Conservation (phyloP, 2,113 vertebrate genomes). For the Pterocles gutturalis region DNA sequence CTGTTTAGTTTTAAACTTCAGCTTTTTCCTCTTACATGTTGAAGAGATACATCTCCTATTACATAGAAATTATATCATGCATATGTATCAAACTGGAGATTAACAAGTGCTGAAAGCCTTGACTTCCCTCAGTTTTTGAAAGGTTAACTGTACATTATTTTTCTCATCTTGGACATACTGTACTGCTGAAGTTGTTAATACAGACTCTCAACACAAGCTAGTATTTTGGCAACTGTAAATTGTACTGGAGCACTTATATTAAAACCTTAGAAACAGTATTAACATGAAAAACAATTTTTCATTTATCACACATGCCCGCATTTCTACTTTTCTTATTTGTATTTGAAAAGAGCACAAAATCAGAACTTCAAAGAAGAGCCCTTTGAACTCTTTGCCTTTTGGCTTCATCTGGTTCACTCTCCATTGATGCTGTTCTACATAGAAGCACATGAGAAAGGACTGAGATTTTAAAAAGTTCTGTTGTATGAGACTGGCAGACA, state of each 20-base stretch:
- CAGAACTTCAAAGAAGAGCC: not conserved
- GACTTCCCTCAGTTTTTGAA: not conserved
- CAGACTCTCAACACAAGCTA: not conserved
- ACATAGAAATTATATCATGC: not conserved
- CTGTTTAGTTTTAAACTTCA: not conserved
- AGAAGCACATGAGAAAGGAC: not conserved
- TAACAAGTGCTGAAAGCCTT: not conserved
- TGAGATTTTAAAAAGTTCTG: not conserved
- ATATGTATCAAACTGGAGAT: not conserved
- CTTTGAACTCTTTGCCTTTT: not conserved
- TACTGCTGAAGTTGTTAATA: not conserved
- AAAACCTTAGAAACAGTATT: not conserved
- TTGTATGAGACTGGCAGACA: not conserved
- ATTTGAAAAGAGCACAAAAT: not conserved
- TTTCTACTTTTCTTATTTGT: not conserved
- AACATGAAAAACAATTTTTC: not conserved
- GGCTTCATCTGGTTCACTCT: not conserved
- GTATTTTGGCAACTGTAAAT: not conserved
- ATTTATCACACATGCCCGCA: rapidly evolving
- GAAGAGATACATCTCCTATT: not conserved
- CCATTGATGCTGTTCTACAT: not conserved
- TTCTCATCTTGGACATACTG: not conserved
- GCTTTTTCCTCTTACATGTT: not conserved
- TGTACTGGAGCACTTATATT: not conserved
- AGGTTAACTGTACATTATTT: not conserved